phyloP scores from a whole-genome alignment of 2,888 invertebrate species.

The Dendrolimus houi region DNA sequence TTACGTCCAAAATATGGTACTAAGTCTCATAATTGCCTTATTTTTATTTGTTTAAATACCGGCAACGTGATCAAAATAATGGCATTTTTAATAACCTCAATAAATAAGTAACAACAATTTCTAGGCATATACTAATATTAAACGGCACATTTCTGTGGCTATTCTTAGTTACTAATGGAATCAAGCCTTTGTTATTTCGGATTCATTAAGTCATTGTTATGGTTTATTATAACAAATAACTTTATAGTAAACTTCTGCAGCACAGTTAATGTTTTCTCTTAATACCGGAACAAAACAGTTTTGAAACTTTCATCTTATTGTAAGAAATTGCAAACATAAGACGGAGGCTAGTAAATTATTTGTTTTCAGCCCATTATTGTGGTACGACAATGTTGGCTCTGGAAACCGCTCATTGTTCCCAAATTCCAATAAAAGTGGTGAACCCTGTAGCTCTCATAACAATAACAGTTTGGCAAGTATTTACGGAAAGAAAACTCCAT shows the following conservation, averaged over 20 bases:
- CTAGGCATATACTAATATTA: too few relatives aligned
- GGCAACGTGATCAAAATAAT: too few relatives aligned
- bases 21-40: too few relatives aligned
- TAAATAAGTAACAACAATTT: too few relatives aligned
- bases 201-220: not conserved
- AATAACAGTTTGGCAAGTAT: constrained; percentile 2
- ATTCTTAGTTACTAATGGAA: not conserved
- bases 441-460: constrained; percentile 1
- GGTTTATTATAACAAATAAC: not conserved
- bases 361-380: not conserved
- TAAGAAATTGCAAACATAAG: not conserved
- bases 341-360: not conserved
- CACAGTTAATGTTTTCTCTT: not conserved
- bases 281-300: not conserved
- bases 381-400: not conserved
- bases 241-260: not conserved
- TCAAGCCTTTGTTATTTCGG: not conserved
- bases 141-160: not conserved
- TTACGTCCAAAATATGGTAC: too few relatives aligned
- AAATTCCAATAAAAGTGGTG: not conserved
- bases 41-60: too few relatives aligned
- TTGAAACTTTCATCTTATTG: not conserved
- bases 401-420: not conserved
- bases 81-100: too few relatives aligned
- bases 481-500: constrained; percentile 2